Evolutionary conservation across 2,797 vertebrate species (phyloP).

Genomic region (Tapirus indicus): DNA sequence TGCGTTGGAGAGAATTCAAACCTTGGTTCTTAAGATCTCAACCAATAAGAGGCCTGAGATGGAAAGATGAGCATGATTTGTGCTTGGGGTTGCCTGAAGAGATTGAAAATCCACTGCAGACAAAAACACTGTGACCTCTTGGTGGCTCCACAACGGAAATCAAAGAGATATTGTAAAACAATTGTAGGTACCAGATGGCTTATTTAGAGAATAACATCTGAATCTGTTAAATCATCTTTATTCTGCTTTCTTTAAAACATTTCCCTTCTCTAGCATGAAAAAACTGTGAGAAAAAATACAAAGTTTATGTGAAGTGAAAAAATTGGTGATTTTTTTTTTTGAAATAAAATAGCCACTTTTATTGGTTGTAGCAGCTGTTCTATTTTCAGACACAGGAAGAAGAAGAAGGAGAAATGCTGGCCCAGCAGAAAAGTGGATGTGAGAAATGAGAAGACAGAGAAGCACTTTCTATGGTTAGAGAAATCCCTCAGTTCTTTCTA

Average conservation of each 20-base stretch:
- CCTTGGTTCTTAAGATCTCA: background rate
- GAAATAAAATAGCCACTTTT: background rate
- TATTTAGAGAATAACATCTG: background rate
- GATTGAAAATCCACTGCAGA: background rate
- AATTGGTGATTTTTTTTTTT: background rate
- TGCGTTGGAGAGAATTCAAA: background rate
- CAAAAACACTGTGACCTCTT: background rate
- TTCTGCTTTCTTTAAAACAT: background rate
- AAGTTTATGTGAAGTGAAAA: background rate
- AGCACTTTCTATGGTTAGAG: background rate
- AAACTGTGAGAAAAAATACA: background rate
- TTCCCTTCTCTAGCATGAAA: background rate
- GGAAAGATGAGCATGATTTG: background rate
- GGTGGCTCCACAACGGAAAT: background rate
- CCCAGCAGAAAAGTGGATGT: background rate
- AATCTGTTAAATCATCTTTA: background rate
- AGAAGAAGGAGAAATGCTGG: background rate
- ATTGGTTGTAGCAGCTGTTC: background rate
- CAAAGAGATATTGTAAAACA: background rate
- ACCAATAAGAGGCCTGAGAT: background rate
- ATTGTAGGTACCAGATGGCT: background rate
- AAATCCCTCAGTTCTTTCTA: background rate
- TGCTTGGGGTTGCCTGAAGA: background rate
- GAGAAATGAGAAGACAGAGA: background rate
- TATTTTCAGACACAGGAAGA: background rate